phyloP scores from a whole-genome alignment of 2,888 invertebrate genomes.

The Deroplatys truncata region DNA sequence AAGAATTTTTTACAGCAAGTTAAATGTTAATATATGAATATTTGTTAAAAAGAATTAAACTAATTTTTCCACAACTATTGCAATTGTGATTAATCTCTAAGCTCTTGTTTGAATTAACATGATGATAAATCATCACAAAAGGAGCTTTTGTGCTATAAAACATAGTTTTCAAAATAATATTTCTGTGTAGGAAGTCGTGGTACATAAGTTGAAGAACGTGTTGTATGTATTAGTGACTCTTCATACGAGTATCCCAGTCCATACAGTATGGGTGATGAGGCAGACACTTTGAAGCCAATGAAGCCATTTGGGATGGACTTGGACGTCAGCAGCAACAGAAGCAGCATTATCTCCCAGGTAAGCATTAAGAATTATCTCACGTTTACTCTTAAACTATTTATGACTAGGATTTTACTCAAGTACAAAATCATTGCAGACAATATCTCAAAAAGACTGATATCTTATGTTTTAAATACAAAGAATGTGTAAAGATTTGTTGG shows the following conservation, averaged over 20 bases:
- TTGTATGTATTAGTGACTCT: conserved; percentile 44
- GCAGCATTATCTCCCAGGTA: conserved; percentile 54
- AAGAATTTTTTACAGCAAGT: neutral
- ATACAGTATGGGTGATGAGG: conserved; percentile 46
- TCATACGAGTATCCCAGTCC: conserved; percentile 49
- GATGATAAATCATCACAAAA: neutral
- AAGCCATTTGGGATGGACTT: conserved; percentile 60
- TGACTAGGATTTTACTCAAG: neutral
- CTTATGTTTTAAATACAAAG: neutral
- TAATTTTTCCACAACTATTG: neutral
- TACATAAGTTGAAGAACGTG: neutral
- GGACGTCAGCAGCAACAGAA: conserved; percentile 56
- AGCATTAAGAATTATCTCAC: neutral
- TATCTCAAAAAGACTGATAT: neutral
- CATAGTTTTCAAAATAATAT: neutral
- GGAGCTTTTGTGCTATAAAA: neutral
- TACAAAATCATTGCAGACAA: neutral
- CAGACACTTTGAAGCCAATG: conserved; percentile 44
- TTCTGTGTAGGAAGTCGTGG: neutral
- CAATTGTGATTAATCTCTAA: neutral
- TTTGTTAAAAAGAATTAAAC: neutral
- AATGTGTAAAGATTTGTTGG: too few relatives aligned
- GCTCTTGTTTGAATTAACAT: neutral
- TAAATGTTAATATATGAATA: neutral
- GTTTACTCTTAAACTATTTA: neutral